Evolutionary conservation across 2,797 vertebrate genomes (phyloP), one percentile per base, ranked within the genome.

Genomic region (Chrysocyon brachyurus): DNA sequence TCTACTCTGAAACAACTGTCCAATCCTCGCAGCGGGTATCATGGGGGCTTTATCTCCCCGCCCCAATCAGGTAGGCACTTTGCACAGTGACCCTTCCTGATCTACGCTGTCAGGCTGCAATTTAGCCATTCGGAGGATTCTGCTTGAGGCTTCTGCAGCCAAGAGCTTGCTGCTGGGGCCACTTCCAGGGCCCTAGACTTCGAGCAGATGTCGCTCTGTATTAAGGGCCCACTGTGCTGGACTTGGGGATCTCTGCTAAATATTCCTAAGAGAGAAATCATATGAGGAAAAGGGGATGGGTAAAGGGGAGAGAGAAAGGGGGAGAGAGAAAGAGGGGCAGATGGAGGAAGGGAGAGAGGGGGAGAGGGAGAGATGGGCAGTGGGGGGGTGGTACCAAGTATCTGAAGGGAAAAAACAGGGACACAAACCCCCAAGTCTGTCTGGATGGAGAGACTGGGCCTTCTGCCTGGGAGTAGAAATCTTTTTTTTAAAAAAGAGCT

Each of bases 61-160:
- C 31, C 19, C 54, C 54, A 28, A 31, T 56, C 70, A 24, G 49
- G n/a, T 72, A 68, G 63, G 63, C 46, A 22, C 87, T 92, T 54
- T 90, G 17, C 59, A 90, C 31, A 22, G 79, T 33, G 72, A 95
- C 70, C 85, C 90, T 82, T 95, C 52, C 75, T 16, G 72, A 90
- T 56, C 75, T n/a, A 22, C 21, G 14, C 64, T 19, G 91, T 89
- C 98, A 97, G 94, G 66, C 87, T 93, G 86, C 91, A 96, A 82
- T 61, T 93, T 81, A 96, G 70, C 56, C 79, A 70, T 93, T 75
- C 91, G 3, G 33, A 90, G 91, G 83, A 94, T 59, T 61, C 96
- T 24, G 81, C 73, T 81, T 61, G 24, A 63, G 84, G 40, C 40
- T 73, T 73, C 72, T 78, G 33, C 77, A 63, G 59, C 14, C 66